Percentiles rank a stretch among this genome's conserved stretches.
Conservation (phyloP, 1,140 invertebrate genomes). For the Drosophila virilis region DNA sequence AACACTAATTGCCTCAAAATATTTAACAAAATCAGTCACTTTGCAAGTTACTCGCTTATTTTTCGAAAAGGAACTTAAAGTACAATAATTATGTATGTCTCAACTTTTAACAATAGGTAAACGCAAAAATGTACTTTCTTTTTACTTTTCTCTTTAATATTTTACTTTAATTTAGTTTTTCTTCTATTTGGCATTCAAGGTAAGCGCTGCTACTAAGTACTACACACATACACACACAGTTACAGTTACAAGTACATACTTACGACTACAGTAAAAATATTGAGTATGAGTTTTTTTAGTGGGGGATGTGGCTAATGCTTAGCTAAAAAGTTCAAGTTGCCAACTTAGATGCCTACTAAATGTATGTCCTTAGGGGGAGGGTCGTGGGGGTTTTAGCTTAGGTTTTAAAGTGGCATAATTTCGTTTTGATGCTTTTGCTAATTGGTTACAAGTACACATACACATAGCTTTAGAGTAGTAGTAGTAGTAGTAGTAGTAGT, state of each 20-base stretch:
- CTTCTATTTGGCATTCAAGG: constrained; percentile 57
- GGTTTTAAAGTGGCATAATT: constrained; percentile 44
- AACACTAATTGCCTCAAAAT: constrained; percentile 62
- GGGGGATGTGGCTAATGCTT: constrained; percentile 9
- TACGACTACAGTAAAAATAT: constrained; percentile 23
- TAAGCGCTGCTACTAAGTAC: constrained; percentile 51
- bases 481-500: constrained; percentile 37
- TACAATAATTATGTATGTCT: constrained; percentile 52
- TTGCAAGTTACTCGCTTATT: constrained; percentile 38
- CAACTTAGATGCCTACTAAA: constrained; percentile 21
- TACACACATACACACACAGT: constrained; percentile 67
- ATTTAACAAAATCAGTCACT: constrained; percentile 81
- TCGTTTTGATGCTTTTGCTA: constrained; percentile 70
- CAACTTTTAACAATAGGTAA: constrained; percentile 60
- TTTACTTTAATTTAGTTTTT: constrained; percentile 12
- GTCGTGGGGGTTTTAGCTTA: not conserved
- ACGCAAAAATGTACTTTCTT: constrained; percentile 6
- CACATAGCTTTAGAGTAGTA: constrained; percentile 58
- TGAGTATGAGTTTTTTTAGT: not conserved
- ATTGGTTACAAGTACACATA: constrained; percentile 74
- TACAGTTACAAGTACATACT: constrained; percentile 49
- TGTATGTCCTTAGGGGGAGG: constrained; percentile 7
- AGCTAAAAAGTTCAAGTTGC: constrained; percentile 9
- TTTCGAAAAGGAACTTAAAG: constrained; percentile 74
- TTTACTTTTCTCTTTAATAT: constrained; percentile 8